Evolutionary conservation across 1,140 invertebrate species (phyloP).

Genomic region (Achatina immaculata): DNA sequence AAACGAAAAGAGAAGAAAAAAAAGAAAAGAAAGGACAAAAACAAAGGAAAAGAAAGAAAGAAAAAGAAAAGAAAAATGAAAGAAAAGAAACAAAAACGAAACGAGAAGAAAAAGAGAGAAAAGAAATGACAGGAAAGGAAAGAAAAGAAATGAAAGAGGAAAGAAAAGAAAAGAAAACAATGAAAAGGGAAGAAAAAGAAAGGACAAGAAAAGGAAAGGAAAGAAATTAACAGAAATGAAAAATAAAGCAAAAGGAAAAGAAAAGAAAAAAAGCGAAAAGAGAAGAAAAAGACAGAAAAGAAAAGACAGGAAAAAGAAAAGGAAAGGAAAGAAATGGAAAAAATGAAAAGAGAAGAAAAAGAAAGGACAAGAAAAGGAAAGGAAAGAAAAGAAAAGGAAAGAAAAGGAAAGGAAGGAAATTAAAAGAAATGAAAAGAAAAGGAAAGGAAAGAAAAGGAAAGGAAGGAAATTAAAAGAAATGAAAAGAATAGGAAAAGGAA

Average conservation of each 20-base stretch:
- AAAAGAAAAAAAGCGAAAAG: neutral
- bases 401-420: neutral
- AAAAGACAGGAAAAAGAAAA: neutral
- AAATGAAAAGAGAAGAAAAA: neutral
- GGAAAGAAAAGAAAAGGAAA: neutral
- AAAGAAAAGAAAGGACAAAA: neutral
- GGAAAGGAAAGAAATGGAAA: neutral
- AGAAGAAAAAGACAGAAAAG: too few relatives aligned
- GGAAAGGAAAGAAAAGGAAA: neutral
- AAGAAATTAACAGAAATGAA: neutral
- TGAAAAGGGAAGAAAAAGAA: neutral
- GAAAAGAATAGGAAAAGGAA: neutral
- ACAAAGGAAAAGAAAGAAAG: neutral
- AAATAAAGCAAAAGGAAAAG: neutral
- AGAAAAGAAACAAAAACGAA: neutral
- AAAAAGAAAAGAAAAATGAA: neutral
- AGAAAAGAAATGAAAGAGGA: neutral
- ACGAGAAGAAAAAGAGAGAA: neutral
- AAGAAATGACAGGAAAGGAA: conserved; percentile 13
- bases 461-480: neutral
- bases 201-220: neutral
- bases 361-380: neutral
- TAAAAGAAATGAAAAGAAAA: neutral
- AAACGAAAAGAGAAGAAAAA: neutral
- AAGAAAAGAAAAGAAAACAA: neutral